phyloP scores from a whole-genome alignment of 2,113 vertebrate species.

The Salvelinus fontinalis region DNA sequence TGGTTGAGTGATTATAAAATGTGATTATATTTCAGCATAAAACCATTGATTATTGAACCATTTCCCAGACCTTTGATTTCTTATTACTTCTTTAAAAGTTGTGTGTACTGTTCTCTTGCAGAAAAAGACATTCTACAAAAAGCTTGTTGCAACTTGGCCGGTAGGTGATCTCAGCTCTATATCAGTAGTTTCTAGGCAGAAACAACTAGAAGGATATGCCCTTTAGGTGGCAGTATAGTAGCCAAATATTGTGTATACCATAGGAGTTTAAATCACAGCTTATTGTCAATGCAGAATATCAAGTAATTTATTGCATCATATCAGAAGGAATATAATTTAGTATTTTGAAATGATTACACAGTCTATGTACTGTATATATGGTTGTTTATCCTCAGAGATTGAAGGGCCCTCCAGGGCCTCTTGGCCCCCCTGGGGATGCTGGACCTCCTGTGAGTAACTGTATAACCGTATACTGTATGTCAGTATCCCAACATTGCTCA shows the following conservation, averaged over 20 bases:
- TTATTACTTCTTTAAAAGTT: neutral
- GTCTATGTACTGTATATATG: no score
- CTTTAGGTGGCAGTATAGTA: no score
- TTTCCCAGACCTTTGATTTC: neutral
- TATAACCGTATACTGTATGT: neutral
- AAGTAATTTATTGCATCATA: neutral
- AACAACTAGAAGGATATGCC: no score
- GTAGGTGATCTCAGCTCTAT: conserved; percentile 49
- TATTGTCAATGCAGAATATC: neutral
- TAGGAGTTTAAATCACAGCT: neutral
- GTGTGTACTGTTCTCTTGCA: conserved; percentile 35
- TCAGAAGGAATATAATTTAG: no score
- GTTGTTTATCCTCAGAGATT: conserved; percentile 53
- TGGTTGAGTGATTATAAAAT: neutral
- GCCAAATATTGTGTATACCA: no score
- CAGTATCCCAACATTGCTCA: neutral
- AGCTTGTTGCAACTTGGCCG: conserved; percentile 69
- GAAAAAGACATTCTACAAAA: conserved; percentile 75
- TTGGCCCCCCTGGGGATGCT: conserved; percentile 64
- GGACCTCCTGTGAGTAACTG: conserved; percentile 67
- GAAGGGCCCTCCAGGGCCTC: conserved; percentile 62
- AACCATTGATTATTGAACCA: neutral
- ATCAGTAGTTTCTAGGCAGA: no score
- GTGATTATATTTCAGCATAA: neutral
- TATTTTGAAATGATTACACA: no score